Percentiles rank a stretch among this genome's conserved stretches.
Conservation (phyloP, 2,888 invertebrate species). For the Carterocephalus palaemon region DNA sequence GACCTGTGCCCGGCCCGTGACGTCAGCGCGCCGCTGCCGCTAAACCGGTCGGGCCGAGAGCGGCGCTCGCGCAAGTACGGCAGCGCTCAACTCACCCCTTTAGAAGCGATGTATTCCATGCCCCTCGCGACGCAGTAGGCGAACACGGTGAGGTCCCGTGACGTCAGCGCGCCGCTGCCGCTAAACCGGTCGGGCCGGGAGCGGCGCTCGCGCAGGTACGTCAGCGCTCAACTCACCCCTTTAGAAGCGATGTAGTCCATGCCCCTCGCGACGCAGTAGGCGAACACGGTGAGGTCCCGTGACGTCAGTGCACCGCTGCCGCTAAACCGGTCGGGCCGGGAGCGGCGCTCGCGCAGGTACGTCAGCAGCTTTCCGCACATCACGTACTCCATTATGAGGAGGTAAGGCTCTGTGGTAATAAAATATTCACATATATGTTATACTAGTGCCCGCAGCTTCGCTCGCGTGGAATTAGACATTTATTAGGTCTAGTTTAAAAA, state of each 20-base stretch:
- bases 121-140: slow-evolving; percentile 90
- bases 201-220: slow-evolving; percentile 83
- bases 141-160: slow-evolving; percentile 87
- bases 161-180: slow-evolving; percentile 82
- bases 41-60: slow-evolving; percentile 80
- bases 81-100: slow-evolving; percentile 82
- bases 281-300: slow-evolving; percentile 87
- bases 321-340: slow-evolving; percentile 80
- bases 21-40: slow-evolving; percentile 82
- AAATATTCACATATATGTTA: too few relatives aligned
- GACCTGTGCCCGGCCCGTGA: too few relatives aligned
- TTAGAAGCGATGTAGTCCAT: slow-evolving; percentile 91
- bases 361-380: slow-evolving; percentile 90
- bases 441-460: too few relatives aligned
- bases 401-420: slow-evolving; percentile 90
- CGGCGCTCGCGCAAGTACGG: slow-evolving; percentile 84
- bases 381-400: slow-evolving; percentile 91
- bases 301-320: slow-evolving; percentile 83
- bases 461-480: too few relatives aligned
- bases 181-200: slow-evolving; percentile 80
- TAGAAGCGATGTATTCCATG: slow-evolving; percentile 90
- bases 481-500: too few relatives aligned
- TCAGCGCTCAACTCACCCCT: slow-evolving; percentile 82
- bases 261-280: slow-evolving; percentile 89
- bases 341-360: slow-evolving; percentile 82